These are phyloP conservation scores for Cyrtonyx montezumae DNA, from an alignment of 2,113 vertebrate species.

Conservation along the genomic window DNA sequence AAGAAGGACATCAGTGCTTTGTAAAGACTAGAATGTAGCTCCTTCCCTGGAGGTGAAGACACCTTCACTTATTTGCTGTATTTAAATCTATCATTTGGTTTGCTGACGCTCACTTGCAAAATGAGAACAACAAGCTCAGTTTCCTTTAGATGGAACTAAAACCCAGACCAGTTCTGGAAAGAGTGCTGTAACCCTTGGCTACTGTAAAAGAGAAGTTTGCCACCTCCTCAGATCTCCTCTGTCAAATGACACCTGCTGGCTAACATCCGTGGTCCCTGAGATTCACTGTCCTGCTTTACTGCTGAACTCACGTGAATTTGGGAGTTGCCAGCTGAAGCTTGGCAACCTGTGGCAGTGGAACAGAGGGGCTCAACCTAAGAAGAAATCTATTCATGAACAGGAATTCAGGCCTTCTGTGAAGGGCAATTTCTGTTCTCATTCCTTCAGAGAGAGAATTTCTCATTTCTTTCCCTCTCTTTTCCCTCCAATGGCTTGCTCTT, in stretches of 20 bases:
- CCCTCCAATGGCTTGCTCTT: neutral
- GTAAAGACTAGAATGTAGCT: neutral
- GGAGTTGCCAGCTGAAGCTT: neutral
- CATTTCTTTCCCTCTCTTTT: neutral
- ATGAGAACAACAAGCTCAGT: neutral
- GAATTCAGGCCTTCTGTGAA: neutral
- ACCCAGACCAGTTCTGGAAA: neutral
- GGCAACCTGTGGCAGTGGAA: neutral
- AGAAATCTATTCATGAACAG: neutral
- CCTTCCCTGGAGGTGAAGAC: neutral
- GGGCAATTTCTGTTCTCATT: neutral
- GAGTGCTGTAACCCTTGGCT: neutral
- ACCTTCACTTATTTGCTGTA: neutral
- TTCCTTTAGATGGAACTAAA: neutral
- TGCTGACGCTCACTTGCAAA: neutral
- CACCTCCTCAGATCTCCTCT: neutral
- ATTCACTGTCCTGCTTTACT: accelerated
- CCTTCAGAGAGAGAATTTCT: neutral
- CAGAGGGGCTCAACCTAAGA: neutral
- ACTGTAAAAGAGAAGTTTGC: neutral
- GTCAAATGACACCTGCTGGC: neutral
- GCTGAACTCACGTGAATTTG: accelerated
- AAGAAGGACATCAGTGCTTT: neutral
- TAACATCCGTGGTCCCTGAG: neutral
- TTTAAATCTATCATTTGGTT: neutral